Percentiles rank a stretch among this genome's conserved stretches.
These are phyloP conservation scores for Haliclona indistincta DNA, from an alignment of 37 sponge, comb jelly and placozoan species.

Conservation along the genomic window DNA sequence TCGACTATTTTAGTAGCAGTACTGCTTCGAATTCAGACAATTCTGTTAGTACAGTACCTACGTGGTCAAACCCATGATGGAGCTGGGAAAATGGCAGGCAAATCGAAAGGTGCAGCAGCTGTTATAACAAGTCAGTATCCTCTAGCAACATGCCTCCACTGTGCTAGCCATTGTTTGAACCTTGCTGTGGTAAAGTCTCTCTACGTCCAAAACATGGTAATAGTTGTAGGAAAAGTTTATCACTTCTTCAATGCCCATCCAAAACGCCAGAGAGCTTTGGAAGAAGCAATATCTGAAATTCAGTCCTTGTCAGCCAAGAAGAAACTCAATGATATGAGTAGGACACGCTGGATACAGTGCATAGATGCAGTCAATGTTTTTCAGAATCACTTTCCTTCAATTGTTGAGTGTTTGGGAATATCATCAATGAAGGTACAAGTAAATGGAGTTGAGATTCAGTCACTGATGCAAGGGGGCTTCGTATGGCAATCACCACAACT, in stretches of 20 bases:
- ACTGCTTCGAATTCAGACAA: no score
- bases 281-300: slow-evolving; percentile 32
- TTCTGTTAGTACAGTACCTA: no score
- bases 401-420: slow-evolving; percentile 68
- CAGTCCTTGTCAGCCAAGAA: slow-evolving; percentile 24
- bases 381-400: slow-evolving; percentile 49
- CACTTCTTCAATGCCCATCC: slow-evolving; percentile 57
- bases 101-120: slow-evolving; percentile 44
- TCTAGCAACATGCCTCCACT: slow-evolving; percentile 45
- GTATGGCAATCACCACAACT: slow-evolving; percentile 50
- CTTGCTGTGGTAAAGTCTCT: slow-evolving; percentile 49
- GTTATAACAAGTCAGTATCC: slow-evolving; percentile 32
- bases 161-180: slow-evolving; percentile 51
- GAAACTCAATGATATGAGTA: slow-evolving; percentile 59
- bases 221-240: slow-evolving; percentile 42
- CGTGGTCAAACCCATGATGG: slow-evolving; percentile 83
- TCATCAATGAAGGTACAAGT: slow-evolving; percentile 35
- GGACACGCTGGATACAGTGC: slow-evolving; percentile 62
- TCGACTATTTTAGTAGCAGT: no score
- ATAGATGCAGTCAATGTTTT: no score
- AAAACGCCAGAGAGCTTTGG: slow-evolving; percentile 50
- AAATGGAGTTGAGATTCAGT: slow-evolving; percentile 54
- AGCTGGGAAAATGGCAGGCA: slow-evolving; percentile 63
- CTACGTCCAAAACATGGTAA: slow-evolving; percentile 62
- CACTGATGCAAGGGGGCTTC: slow-evolving; percentile 57